A percentile compares a stretch with the other conserved stretches of the same genome.
Evolutionary conservation across 53 echinoderm and acorn worm genomes (phyloP).

Genomic region (Antedon mediterranea): DNA sequence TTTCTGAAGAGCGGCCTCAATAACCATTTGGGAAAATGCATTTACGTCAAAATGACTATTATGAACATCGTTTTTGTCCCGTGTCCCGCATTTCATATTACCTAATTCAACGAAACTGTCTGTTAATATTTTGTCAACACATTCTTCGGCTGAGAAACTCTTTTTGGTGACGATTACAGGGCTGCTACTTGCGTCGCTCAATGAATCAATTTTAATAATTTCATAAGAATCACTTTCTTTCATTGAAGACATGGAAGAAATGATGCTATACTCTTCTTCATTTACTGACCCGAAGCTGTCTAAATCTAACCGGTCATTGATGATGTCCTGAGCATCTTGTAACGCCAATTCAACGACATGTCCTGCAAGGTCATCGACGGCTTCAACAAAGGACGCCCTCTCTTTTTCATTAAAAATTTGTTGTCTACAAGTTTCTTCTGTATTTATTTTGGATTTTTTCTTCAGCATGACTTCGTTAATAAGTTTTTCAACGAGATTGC

Average conservation of each 20-base stretch:
- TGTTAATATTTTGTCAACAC: neutral
- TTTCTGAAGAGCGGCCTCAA: neutral
- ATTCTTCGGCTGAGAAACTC: neutral
- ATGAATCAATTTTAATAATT: neutral
- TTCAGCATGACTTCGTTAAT: neutral
- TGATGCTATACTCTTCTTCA: constrained; percentile 63
- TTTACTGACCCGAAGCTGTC: neutral
- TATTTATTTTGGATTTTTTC: neutral
- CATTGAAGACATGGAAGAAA: constrained; percentile 60
- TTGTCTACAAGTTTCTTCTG: neutral
- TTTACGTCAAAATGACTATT: neutral
- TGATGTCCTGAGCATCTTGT: neutral
- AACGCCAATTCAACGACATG: neutral
- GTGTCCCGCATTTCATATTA: neutral
- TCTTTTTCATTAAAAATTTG: neutral
- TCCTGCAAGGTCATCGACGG: neutral
- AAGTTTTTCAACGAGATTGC: neutral
- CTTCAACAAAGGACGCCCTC: neutral
- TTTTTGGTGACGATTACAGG: neutral
- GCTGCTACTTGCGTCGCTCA: neutral
- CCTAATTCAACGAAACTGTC: neutral
- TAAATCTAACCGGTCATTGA: neutral
- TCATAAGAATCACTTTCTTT: constrained; percentile 34
- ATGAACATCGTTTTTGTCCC: too few species aligned
- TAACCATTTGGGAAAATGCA: neutral